Percentiles rank a stretch among this genome's conserved stretches.
phyloP scores from a whole-genome alignment of 2,113 vertebrate species.

The Proteles cristata region DNA sequence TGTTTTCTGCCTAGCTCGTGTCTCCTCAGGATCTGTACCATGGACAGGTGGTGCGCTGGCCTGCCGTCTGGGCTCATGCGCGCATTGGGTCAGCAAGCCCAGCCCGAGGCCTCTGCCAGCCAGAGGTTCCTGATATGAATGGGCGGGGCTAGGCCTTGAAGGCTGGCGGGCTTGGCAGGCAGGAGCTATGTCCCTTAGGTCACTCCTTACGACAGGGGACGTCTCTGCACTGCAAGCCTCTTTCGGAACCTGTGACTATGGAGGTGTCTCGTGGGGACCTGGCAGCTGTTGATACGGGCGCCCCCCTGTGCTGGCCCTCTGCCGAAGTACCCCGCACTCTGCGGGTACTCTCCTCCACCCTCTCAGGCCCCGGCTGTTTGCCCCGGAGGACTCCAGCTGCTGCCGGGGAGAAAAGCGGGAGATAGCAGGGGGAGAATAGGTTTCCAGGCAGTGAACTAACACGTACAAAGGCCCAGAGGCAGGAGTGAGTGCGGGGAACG shows the following conservation, averaged over 20 bases:
- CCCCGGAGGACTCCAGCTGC: not conserved
- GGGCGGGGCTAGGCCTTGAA: not conserved
- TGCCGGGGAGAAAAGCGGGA: not conserved
- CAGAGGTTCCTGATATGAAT: not conserved
- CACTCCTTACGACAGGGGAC: not conserved
- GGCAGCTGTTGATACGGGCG: not conserved
- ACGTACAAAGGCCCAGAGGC: not conserved
- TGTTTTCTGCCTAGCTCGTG: not conserved
- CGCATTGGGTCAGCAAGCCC: not conserved
- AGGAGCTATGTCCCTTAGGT: too few relatives aligned
- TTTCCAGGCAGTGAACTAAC: not conserved
- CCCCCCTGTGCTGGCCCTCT: not conserved
- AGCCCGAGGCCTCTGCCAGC: not conserved
- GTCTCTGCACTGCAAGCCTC: not conserved
- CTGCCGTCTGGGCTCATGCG: not conserved
- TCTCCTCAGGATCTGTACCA: not conserved
- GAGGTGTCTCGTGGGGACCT: not conserved
- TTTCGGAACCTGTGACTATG: not conserved
- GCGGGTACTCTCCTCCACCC: not conserved
- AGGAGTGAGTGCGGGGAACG: fast-evolving
- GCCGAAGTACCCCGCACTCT: not conserved
- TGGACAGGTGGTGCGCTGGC: not conserved
- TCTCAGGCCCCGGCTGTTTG: not conserved
- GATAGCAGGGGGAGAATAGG: not conserved
- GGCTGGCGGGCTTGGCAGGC: not conserved